Conservation (phyloP, 1,140 invertebrate genomes). For the Helicoverpa armigera region DNA sequence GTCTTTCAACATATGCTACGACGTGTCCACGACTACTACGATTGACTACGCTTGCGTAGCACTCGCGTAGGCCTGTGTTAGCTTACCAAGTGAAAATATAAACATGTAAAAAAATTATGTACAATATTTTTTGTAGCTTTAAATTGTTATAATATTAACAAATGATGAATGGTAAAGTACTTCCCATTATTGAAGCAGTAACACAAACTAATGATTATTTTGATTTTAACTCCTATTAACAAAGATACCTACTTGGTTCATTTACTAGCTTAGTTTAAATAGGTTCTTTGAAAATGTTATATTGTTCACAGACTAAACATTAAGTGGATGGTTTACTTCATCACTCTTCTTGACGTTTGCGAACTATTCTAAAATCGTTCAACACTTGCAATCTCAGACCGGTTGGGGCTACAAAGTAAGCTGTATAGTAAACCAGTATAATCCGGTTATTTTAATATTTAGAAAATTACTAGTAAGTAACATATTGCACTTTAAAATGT, state of each 20-base stretch:
- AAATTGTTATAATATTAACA: no score
- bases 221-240: neutral
- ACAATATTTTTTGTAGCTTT: no score
- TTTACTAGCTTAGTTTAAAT: neutral
- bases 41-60: conserved; percentile 15
- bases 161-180: no score
- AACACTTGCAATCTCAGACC: conserved; percentile 43
- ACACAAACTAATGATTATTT: no score
- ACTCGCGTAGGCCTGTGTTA: neutral
- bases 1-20: conserved; percentile 43
- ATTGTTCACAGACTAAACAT: conserved; percentile 17
- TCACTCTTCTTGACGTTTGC: conserved; percentile 61
- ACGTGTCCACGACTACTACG: conserved; percentile 6
- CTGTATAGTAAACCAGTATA: neutral
- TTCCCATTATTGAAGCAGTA: no score
- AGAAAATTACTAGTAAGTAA: no score
- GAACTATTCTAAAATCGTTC: conserved; percentile 64
- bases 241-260: neutral
- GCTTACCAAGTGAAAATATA: neutral
- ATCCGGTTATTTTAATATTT: no score
- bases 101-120: no score
- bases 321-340: conserved; percentile 46
- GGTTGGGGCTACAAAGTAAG: conserved; percentile 1
- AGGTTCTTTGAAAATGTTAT: conserved; percentile 3
- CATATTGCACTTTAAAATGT: no score